These are phyloP conservation scores for Tetragonula clypearis DNA, from an alignment of 1,140 invertebrate genomes.

Conservation along the genomic window DNA sequence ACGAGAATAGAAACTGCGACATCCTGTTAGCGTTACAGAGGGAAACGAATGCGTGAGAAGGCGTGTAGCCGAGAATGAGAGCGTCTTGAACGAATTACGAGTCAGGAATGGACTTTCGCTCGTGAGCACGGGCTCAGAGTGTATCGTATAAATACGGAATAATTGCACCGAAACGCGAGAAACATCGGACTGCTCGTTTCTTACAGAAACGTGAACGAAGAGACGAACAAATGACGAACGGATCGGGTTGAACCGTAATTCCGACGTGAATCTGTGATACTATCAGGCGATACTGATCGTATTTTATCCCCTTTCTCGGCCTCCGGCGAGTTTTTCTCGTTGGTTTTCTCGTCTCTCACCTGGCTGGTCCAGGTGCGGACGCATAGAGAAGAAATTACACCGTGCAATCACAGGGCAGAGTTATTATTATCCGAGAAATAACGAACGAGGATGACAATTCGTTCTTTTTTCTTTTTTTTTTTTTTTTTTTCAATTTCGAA, in stretches of 20 bases:
- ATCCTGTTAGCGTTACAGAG: background rate
- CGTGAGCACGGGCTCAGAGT: background rate
- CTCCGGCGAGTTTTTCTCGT: background rate
- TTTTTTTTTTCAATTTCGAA: conserved; percentile 28
- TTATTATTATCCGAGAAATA: background rate
- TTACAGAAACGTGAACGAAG: background rate
- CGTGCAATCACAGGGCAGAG: background rate
- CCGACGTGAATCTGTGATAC: no score
- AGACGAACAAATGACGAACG: background rate
- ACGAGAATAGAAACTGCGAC: no score
- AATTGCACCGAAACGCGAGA: background rate
- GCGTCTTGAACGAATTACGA: background rate
- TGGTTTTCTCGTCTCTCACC: no score
- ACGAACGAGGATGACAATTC: background rate
- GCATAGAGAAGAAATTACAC: background rate
- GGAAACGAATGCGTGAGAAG: background rate
- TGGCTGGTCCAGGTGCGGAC: accelerated
- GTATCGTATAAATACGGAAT: background rate
- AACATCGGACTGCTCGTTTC: background rate
- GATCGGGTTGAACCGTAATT: no score
- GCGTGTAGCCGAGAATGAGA: background rate
- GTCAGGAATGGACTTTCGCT: conserved; percentile 28
- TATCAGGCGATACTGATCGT: background rate
- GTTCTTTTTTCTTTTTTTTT: no score
- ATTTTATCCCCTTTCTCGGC: background rate